Base-by-base conservation (phyloP, 2,888 invertebrate species). In the Pammene aurita region DNA sequence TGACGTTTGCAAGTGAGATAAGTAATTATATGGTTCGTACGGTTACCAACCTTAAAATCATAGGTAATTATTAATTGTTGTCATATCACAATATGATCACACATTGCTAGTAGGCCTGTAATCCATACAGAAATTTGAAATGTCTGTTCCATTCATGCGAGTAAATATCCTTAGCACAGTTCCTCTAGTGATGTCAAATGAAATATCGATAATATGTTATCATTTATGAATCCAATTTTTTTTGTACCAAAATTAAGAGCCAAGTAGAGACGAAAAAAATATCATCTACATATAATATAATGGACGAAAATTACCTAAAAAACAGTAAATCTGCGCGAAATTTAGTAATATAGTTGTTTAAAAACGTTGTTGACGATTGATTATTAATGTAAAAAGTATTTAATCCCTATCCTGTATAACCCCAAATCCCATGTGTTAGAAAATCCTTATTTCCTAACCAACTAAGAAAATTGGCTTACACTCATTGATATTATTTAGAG, bases 341-440 rank as follows among this genome's bases (percentile, higher is more conserved):
- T 71, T 72, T 73, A 74, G 72, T 74, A 72, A 63, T 72, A 80
- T 72, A 80, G 82, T 80, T 83, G 84, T 87, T 84, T 80, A 79
- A 85, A 80, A 84, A 81, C 82, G 87, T 90, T 91, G 89, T 91
- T 90, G 80, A 90, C 76, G 83, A 84, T 90, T 90, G 82, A 84
- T 78, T 80, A 84, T 77, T 65, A 75, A 81, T 84, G 82, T 84
- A 85, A 83, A 83, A 86, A 84, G 82, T 89, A 89, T 90, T 84
- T 90, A 89, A 85, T 85, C 87, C 83, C 76, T 77, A 80, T 14
- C 50, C 41, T 7, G 9, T 82, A 76, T 84, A 85, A 83, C 83
- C 84, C 85, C 80, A 80, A 78, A 76, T 78, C 79, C 78, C 76
- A 77, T 88, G 87, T 82, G 80, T 72, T 88, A 86, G 82, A 61